A percentile compares a stretch with the other conserved stretches of the same genome.
Conservation (phyloP, 2,888 invertebrate species). For the Mamestra brassicae region DNA sequence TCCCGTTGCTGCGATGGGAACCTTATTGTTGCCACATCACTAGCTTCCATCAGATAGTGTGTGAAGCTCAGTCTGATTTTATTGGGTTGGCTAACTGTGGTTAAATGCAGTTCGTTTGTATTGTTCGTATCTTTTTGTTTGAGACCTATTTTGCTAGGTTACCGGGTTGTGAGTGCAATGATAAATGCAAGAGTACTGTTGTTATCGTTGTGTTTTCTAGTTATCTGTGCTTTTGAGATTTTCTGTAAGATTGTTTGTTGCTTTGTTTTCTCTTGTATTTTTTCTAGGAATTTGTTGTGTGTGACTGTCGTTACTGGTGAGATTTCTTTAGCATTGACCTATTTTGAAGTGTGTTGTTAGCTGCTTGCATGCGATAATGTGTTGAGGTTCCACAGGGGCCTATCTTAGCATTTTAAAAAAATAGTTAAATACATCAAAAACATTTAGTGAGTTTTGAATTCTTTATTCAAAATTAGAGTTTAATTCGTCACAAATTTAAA, state of each 20-base stretch:
- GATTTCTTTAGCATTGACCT: background rate
- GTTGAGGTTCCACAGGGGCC: background rate
- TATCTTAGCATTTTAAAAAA: background rate
- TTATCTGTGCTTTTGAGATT: slow-evolving; percentile 16
- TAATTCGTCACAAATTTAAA: background rate
- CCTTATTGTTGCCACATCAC: slow-evolving; percentile 57
- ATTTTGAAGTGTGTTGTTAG: background rate
- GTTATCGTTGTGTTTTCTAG: slow-evolving; percentile 10
- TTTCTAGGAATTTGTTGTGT: background rate
- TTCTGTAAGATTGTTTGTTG: background rate
- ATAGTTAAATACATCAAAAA: no score
- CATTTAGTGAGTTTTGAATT: no score
- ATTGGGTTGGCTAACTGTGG: slow-evolving; percentile 65
- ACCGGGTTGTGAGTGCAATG: slow-evolving; percentile 44
- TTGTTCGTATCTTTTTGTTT: slow-evolving; percentile 38
- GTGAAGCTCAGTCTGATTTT: slow-evolving; percentile 59
- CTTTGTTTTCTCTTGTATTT: slow-evolving; percentile 1
- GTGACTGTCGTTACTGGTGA: background rate
- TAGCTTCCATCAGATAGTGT: slow-evolving; percentile 60
- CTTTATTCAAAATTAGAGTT: no score
- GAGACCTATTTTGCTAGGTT: slow-evolving; percentile 35
- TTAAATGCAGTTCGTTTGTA: slow-evolving; percentile 25
- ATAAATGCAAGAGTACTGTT: slow-evolving; percentile 8
- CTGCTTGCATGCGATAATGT: background rate
- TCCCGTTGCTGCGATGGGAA: slow-evolving; percentile 57